These are phyloP conservation scores for Galerucella pusilla DNA, from an alignment of 2,888 invertebrate species.

Conservation along the genomic window DNA sequence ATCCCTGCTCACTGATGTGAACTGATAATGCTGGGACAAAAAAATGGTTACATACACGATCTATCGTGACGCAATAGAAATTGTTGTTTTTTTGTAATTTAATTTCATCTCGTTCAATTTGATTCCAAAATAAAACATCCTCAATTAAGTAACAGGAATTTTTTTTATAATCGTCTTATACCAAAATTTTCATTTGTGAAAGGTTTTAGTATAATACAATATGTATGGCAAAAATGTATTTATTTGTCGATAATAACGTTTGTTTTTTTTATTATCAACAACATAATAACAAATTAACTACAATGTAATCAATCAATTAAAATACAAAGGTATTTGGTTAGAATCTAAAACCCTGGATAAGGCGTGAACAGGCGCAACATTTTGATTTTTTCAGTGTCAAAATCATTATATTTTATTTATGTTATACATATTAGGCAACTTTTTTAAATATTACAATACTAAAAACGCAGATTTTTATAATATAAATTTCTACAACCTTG, in stretches of 20 bases:
- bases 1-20: conserved; percentile 13
- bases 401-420: neutral
- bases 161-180: too few relatives aligned
- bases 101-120: too few relatives aligned
- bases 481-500: neutral
- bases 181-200: too few relatives aligned
- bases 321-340: neutral
- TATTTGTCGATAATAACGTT: too few relatives aligned
- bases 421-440: neutral
- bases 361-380: conserved; percentile 3
- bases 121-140: too few relatives aligned
- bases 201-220: too few relatives aligned
- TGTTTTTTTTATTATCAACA: too few relatives aligned
- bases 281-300: neutral
- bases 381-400: neutral
- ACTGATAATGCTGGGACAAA: conserved; percentile 11
- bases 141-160: too few relatives aligned
- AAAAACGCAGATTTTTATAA: neutral
- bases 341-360: conserved; percentile 5
- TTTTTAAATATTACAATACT: neutral
- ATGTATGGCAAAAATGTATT: too few relatives aligned
- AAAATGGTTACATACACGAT: conserved; percentile 1
- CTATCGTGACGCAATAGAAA: too few relatives aligned
- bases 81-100: too few relatives aligned
- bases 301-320: neutral